Evolutionary conservation across 2,888 invertebrate species (phyloP).

Genomic region (Peribatodes rhomboidaria): DNA sequence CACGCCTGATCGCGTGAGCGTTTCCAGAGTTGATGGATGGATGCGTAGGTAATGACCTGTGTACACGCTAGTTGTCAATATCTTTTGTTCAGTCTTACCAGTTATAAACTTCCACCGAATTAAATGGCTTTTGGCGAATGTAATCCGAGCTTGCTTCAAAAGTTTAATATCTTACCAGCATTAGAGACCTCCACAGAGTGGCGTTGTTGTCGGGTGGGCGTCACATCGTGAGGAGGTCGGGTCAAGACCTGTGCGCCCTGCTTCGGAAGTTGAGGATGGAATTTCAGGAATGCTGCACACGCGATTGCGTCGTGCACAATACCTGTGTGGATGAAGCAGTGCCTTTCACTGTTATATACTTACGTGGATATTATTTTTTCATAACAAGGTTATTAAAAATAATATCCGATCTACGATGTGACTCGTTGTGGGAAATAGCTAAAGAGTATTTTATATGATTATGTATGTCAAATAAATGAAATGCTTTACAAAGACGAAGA

Average conservation of each 20-base stretch:
- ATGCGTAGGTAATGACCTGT: conserved; percentile 91
- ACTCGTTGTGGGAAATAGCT: too few species aligned
- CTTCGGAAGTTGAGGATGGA: conserved; percentile 95
- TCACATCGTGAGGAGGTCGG: conserved; percentile 67
- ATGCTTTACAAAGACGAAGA: too few species aligned
- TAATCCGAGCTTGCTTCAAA: neutral
- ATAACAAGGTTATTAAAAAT: too few species aligned
- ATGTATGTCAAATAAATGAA: too few species aligned
- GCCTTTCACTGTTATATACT: neutral
- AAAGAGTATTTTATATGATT: too few species aligned
- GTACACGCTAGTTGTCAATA: neutral
- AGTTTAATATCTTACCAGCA: conserved; percentile 74
- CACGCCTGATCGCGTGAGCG: conserved; percentile 91
- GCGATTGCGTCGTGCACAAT: conserved; percentile 99
- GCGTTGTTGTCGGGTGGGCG: conserved; percentile 84
- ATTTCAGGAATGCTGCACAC: conserved; percentile 98
- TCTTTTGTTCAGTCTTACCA: neutral
- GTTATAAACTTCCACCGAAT: too few species aligned
- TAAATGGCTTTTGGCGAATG: too few species aligned
- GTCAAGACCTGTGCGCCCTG: conserved; percentile 91
- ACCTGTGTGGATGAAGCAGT: conserved; percentile 74
- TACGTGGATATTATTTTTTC: too few species aligned
- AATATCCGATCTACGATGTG: too few species aligned
- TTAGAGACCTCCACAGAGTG: conserved; percentile 95
- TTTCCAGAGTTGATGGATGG: conserved; percentile 92